Evolutionary conservation across 2,888 invertebrate genomes (phyloP).

Genomic region (Heliconius aoede): DNA sequence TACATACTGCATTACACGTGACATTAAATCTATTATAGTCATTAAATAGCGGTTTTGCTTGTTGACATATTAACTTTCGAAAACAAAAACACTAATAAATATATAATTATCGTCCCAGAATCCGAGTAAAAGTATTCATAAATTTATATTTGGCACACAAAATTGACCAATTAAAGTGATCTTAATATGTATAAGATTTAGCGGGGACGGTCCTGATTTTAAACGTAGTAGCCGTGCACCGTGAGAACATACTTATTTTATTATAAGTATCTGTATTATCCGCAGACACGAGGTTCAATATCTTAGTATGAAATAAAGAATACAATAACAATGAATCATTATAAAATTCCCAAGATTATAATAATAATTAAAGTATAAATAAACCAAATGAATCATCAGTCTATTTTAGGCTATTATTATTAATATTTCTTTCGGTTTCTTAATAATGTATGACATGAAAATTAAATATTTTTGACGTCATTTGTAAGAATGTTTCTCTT

Average conservation of each 20-base stretch:
- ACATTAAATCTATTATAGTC: conserved; percentile 12
- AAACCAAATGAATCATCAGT: conserved; percentile 14
- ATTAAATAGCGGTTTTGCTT: conserved; percentile 25
- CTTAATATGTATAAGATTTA: conserved; percentile 69
- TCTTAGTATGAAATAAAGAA: conserved; percentile 4
- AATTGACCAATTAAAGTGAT: conserved; percentile 62
- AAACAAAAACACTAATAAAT: conserved; percentile 19
- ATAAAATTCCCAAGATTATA: conserved; percentile 20
- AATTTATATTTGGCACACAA: conserved; percentile 27
- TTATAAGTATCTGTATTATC: conserved; percentile 37
- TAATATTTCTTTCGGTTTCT: background rate
- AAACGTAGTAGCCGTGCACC: conserved; percentile 65
- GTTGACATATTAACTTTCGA: conserved; percentile 20
- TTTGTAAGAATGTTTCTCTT: background rate
- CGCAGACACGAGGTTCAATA: conserved; percentile 18
- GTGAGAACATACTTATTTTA: conserved; percentile 59
- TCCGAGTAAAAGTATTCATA: conserved; percentile 32
- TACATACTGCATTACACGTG: background rate
- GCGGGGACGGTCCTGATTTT: conserved; percentile 61
- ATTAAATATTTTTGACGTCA: background rate
- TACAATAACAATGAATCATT: conserved; percentile 25
- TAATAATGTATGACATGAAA: conserved; percentile 3
- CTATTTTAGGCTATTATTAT: conserved; percentile 17
- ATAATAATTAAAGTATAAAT: conserved; percentile 21
- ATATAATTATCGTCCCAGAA: conserved; percentile 25